Conservation (phyloP, 2,797 vertebrate species). For the Salmo trutta region DNA sequence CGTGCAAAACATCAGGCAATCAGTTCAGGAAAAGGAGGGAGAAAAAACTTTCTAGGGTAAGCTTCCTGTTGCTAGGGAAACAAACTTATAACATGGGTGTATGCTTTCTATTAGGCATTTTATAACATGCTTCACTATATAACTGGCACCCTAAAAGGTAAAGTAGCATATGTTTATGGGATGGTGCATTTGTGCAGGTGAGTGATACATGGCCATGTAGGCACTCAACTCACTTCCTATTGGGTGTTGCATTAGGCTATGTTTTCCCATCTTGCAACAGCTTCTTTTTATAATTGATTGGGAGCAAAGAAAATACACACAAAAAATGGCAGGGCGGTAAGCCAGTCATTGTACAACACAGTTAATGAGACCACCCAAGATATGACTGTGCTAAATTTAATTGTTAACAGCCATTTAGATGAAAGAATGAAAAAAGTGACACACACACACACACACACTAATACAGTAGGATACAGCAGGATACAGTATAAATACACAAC, state of each 20-base stretch:
- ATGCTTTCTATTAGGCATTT: not conserved
- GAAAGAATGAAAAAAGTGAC: not conserved
- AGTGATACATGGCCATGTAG: not conserved
- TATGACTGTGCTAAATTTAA: not conserved
- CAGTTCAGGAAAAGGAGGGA: not conserved
- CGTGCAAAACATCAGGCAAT: not conserved
- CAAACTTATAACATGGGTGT: not conserved
- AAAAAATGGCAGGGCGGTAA: not conserved
- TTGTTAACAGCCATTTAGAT: conserved; percentile 23
- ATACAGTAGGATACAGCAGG: not conserved
- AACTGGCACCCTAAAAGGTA: not conserved
- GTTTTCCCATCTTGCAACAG: no score
- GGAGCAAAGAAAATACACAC: not conserved
- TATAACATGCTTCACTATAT: not conserved
- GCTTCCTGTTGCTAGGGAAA: conserved; percentile 24
- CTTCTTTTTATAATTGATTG: not conserved
- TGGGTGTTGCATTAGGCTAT: not conserved
- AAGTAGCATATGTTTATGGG: not conserved
- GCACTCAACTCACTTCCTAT: not conserved
- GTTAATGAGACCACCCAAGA: conserved; percentile 53
- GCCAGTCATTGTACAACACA: not conserved
- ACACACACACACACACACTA: not conserved
- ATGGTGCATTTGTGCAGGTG: not conserved
- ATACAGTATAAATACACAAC: not conserved
- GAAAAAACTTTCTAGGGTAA: not conserved